phyloP scores from a whole-genome alignment of 1,140 invertebrate species.

The Trialeurodes vaporariorum region DNA sequence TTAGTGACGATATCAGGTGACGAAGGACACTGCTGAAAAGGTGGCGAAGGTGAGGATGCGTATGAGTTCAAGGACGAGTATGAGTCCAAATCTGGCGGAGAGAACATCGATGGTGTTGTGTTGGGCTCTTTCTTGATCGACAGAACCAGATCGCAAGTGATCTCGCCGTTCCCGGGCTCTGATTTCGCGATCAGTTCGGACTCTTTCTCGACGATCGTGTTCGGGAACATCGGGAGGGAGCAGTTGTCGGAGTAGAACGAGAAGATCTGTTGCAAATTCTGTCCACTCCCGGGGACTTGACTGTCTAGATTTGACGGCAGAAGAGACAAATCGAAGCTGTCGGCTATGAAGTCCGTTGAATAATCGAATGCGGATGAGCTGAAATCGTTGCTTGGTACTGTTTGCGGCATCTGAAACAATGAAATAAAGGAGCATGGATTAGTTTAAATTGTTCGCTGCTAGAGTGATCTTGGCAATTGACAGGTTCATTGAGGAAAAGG shows the following conservation, averaged over 20 bases:
- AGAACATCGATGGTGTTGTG: no score
- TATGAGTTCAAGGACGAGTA: background rate
- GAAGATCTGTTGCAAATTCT: slow-evolving; percentile 39
- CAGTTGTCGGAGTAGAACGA: slow-evolving; percentile 38
- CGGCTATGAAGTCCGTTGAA: slow-evolving; percentile 46
- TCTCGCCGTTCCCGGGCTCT: background rate
- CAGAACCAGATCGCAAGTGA: slow-evolving; percentile 7
- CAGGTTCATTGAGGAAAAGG: no score
- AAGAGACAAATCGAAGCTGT: slow-evolving; percentile 59
- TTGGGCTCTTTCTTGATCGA: slow-evolving; percentile 20
- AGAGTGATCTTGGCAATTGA: no score
- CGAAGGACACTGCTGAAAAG: background rate
- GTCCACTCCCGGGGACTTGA: slow-evolving; percentile 43
- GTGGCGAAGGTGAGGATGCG: background rate
- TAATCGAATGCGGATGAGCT: slow-evolving; percentile 55
- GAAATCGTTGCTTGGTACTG: slow-evolving; percentile 53
- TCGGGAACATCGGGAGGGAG: slow-evolving; percentile 40
- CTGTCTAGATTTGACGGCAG: slow-evolving; percentile 41
- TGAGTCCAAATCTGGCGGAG: background rate
- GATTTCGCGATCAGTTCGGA: slow-evolving; percentile 24
- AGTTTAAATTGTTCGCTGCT: no score
- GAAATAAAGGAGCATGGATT: no score
- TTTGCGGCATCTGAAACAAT: slow-evolving; percentile 63
- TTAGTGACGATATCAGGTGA: background rate
- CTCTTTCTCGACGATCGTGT: slow-evolving; percentile 23